phyloP scores from a whole-genome alignment of 2,113 vertebrate genomes.

The Platichthys stellatus region DNA sequence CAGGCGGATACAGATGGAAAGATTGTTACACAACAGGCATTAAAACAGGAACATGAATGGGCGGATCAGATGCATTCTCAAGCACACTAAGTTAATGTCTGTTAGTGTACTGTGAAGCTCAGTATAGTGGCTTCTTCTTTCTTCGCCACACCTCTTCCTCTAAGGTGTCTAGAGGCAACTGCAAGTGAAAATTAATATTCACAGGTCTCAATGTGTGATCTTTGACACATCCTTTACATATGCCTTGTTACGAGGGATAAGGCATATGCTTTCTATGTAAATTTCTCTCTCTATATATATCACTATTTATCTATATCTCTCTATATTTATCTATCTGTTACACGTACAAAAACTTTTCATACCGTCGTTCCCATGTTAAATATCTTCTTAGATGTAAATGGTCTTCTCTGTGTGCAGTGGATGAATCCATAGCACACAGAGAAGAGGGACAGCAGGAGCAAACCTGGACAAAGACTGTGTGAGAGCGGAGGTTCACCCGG shows the following conservation, averaged over 20 bases:
- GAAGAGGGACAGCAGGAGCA: constrained; percentile 29
- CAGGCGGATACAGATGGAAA: not conserved
- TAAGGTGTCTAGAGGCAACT: constrained; percentile 46
- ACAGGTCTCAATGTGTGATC: constrained; percentile 69
- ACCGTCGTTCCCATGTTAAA: not conserved
- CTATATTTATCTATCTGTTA: not conserved
- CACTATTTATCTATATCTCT: not conserved
- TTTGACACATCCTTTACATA: constrained; percentile 60
- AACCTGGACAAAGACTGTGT: constrained; percentile 26
- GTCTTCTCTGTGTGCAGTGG: constrained; percentile 23
- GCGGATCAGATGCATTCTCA: not conserved
- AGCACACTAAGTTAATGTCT: constrained; percentile 2
- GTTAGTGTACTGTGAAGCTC: no score
- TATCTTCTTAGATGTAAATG: constrained; percentile 24
- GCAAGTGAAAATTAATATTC: constrained; percentile 73
- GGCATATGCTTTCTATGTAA: not conserved
- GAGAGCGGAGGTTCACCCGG: constrained; percentile 21
- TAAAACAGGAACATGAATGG: constrained; percentile 1
- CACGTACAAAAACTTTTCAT: constrained; percentile 37
- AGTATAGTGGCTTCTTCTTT: constrained; percentile 9
- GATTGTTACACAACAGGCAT: not conserved
- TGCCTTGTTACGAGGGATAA: constrained; percentile 50
- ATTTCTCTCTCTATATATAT: no score
- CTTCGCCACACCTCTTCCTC: constrained; percentile 9
- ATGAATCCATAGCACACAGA: constrained; percentile 38